These are phyloP conservation scores for Pteronotus mesoamericanus DNA, from an alignment of 2,797 vertebrate genomes.

Conservation along the genomic window DNA sequence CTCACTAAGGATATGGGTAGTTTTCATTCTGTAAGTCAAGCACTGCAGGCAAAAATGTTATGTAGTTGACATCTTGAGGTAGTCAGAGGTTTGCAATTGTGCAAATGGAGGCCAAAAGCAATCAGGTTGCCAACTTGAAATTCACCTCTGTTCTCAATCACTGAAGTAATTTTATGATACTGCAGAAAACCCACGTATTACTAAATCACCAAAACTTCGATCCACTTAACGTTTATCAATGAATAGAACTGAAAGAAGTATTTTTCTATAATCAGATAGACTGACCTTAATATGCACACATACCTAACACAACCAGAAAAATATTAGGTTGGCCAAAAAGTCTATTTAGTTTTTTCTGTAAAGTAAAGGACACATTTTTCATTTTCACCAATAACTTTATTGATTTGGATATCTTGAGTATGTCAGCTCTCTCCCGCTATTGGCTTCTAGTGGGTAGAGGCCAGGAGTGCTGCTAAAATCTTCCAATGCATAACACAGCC, in stretches of 20 bases:
- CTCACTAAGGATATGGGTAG: background rate
- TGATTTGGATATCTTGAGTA: background rate
- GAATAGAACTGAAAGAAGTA: background rate
- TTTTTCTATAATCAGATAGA: background rate
- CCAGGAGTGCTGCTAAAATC: background rate
- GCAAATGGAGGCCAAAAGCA: background rate
- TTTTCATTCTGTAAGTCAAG: background rate
- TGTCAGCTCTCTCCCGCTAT: too few species aligned
- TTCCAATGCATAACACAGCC: background rate
- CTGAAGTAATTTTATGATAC: background rate
- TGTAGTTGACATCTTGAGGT: background rate
- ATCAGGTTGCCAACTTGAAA: background rate
- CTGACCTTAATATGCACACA: background rate
- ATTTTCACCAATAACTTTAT: background rate
- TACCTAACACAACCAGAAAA: background rate
- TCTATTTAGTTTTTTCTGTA: background rate
- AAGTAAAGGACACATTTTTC: background rate
- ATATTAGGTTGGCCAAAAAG: background rate
- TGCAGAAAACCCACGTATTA: background rate
- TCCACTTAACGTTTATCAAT: background rate
- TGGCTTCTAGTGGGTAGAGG: too few species aligned
- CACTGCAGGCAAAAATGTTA: background rate
- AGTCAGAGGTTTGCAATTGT: background rate
- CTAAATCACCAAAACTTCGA: background rate
- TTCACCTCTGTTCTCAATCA: background rate